Conservation (phyloP, 1,140 invertebrate genomes). For the Dinoponera quadriceps region DNA sequence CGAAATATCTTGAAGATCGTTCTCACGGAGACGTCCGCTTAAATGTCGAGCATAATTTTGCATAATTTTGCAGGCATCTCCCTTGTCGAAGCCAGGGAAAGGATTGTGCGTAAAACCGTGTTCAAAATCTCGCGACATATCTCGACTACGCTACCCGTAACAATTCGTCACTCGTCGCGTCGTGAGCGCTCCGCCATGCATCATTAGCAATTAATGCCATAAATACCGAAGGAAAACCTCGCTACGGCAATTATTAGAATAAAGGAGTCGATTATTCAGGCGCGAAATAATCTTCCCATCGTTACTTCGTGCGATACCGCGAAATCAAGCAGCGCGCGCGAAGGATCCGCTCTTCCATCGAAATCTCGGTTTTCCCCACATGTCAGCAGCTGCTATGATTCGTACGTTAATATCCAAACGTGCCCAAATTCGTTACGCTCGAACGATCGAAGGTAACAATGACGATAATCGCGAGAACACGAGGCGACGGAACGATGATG, state of each 20-base stretch:
- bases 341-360: not conserved
- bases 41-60: slow-evolving; percentile 5
- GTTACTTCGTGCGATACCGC: not conserved
- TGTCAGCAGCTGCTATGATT: too few species aligned
- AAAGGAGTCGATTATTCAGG: not conserved
- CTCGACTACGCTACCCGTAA: not conserved
- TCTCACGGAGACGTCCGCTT: not conserved
- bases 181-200: not conserved
- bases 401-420: too few species aligned
- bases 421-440: too few species aligned
- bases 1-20: slow-evolving; percentile 20
- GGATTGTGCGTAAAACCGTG: not conserved
- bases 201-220: too few species aligned
- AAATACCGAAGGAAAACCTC: too few species aligned
- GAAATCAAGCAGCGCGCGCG: not conserved
- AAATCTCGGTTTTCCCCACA: not conserved
- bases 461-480: not conserved
- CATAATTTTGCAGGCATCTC: not conserved
- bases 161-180: not conserved
- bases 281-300: not conserved
- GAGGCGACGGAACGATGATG: slow-evolving; percentile 4
- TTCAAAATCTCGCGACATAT: not conserved
- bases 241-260: too few species aligned
- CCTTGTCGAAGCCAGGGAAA: not conserved
- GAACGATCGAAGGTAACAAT: slow-evolving; percentile 9